These are phyloP conservation scores for Noturus placidus DNA, from an alignment of 2,113 vertebrate genomes.

Conservation along the genomic window DNA sequence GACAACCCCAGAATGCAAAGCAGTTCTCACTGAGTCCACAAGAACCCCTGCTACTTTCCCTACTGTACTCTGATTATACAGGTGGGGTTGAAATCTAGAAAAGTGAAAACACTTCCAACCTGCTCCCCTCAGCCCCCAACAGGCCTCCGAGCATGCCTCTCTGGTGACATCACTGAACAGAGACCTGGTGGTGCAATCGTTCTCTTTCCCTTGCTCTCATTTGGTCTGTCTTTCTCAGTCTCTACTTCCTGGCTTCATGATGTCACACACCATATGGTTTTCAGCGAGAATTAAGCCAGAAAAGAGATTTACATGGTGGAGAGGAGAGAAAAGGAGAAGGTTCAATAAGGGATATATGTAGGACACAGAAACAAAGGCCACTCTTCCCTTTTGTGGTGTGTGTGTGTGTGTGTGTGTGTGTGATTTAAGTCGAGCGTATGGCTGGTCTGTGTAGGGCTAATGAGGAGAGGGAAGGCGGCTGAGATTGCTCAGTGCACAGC, in stretches of 20 bases:
- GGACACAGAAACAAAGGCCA: constrained; percentile 69
- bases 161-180: constrained; percentile 75
- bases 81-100: constrained; percentile 69
- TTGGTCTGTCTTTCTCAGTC: constrained; percentile 60
- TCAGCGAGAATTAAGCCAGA: constrained; percentile 75
- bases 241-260: constrained; percentile 77
- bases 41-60: constrained; percentile 42
- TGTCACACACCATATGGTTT: constrained; percentile 83
- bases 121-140: constrained; percentile 56
- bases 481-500: constrained; percentile 64
- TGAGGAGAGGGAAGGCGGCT: constrained; percentile 68
- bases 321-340: constrained; percentile 67
- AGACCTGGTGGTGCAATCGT: constrained; percentile 72
- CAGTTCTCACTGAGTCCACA: constrained; percentile 47
- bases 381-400: constrained; percentile 61
- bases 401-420: constrained; percentile 49
- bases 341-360: constrained; percentile 53
- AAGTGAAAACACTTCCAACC: constrained; percentile 66
- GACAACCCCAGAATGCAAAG: constrained; percentile 48
- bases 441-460: constrained; percentile 68
- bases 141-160: constrained; percentile 75
- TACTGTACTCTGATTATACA: constrained; percentile 68
- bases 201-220: constrained; percentile 58
- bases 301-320: constrained; percentile 75
- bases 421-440: constrained; percentile 46